phyloP scores from a whole-genome alignment of 92 coral and sea anemone genomes.

The Paramuricea clavata region DNA sequence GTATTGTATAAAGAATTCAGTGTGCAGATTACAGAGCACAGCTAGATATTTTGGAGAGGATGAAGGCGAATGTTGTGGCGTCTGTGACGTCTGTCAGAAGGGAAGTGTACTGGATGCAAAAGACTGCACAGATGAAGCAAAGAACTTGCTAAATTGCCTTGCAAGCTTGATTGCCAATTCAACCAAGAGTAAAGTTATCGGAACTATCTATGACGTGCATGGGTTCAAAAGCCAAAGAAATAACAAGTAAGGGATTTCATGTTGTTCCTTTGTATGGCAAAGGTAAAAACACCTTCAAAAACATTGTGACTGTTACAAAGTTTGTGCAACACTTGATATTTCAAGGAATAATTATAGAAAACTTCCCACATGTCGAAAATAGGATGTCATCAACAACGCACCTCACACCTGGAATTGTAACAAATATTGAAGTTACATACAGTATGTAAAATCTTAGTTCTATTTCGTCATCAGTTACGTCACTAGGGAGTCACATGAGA shows the following conservation, averaged over 20 bases:
- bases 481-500: too few relatives aligned
- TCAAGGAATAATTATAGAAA: constrained; percentile 53
- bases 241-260: constrained; percentile 25
- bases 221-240: constrained; percentile 62
- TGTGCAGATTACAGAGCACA: constrained; percentile 26
- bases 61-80: neutral
- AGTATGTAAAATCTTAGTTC: too few relatives aligned
- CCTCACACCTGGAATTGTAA: constrained; percentile 45
- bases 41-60: constrained; percentile 52
- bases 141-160: constrained; percentile 27
- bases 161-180: constrained; percentile 40
- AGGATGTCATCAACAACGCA: constrained; percentile 46
- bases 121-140: constrained; percentile 38
- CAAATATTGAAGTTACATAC: neutral
- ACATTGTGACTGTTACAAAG: constrained; percentile 23
- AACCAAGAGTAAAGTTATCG: constrained; percentile 34
- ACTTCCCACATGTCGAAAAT: constrained; percentile 26
- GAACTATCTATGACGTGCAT: constrained; percentile 50
- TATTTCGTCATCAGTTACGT: too few relatives aligned
- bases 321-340: constrained; percentile 62
- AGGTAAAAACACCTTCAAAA: constrained; percentile 48
- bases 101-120: neutral
- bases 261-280: constrained; percentile 55
- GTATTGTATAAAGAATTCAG: constrained; percentile 33
- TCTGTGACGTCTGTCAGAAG: constrained; percentile 51